phyloP scores from a whole-genome alignment of 2,888 invertebrate genomes.

The Calephelis perditalis region DNA sequence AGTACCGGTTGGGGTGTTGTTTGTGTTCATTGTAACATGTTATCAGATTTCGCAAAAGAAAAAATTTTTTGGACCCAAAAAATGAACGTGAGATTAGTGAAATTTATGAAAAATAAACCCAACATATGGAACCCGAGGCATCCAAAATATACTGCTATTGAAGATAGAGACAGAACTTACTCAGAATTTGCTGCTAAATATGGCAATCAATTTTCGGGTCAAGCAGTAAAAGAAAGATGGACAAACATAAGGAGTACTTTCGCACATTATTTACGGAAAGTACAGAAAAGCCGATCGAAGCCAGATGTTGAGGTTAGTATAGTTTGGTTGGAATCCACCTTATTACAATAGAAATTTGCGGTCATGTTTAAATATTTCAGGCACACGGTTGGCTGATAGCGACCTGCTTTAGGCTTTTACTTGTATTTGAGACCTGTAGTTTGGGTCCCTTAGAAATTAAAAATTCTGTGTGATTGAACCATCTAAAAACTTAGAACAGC shows the following conservation, averaged over 20 bases:
- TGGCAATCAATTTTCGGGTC: conserved; percentile 58
- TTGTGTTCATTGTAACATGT: conserved; percentile 53
- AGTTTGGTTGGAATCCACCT: too few species aligned
- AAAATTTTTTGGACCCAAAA: conserved; percentile 68
- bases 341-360: too few species aligned
- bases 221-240: conserved; percentile 69
- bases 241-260: conserved; percentile 68
- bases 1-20: too few species aligned
- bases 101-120: conserved; percentile 56
- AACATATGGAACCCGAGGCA: conserved; percentile 68
- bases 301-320: conserved; percentile 44
- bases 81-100: conserved; percentile 65
- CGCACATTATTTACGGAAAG: conserved; percentile 61
- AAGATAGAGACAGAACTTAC: conserved; percentile 54
- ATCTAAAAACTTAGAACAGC: too few species aligned
- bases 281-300: conserved; percentile 41
- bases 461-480: neutral
- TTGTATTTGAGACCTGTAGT: neutral
- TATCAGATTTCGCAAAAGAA: conserved; percentile 63
- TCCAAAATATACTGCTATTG: conserved; percentile 59
- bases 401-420: too few species aligned
- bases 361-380: too few species aligned
- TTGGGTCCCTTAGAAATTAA: neutral
- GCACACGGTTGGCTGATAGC: too few species aligned
- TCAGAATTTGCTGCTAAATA: conserved; percentile 61